phyloP scores from a whole-genome alignment of 2,113 vertebrate genomes.

The Chaenocephalus aceratus region DNA sequence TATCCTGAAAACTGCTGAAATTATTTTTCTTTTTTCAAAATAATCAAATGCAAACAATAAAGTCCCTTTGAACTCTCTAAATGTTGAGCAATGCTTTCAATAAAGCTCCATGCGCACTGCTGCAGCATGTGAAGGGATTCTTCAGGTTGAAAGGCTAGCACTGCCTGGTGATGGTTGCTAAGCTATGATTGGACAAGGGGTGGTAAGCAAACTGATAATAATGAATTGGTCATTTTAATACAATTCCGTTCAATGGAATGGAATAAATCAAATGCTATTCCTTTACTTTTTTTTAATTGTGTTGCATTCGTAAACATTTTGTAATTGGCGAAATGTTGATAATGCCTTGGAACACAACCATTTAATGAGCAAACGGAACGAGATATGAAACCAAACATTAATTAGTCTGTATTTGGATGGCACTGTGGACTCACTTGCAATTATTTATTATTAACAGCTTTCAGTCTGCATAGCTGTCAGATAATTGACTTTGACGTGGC shows the following conservation, averaged over 20 bases:
- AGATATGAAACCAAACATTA: neutral
- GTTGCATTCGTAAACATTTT: too few species aligned
- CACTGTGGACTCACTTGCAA: neutral
- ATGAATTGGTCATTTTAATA: neutral
- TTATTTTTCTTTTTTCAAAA: neutral
- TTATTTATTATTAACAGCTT: constrained; percentile 4
- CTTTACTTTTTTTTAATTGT: neutral
- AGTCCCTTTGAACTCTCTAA: neutral
- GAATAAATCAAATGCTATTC: neutral
- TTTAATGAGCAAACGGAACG: constrained; percentile 4
- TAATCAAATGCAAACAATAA: neutral
- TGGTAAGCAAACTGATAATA: neutral
- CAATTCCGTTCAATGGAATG: neutral
- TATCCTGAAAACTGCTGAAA: neutral
- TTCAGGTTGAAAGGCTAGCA: neutral
- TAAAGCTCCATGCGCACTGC: neutral
- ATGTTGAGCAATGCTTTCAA: neutral
- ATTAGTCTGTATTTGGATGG: constrained; percentile 1
- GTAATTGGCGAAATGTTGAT: neutral
- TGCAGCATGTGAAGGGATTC: neutral
- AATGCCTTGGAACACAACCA: neutral
- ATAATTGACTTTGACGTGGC: neutral
- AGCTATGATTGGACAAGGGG: neutral
- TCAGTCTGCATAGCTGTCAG: constrained; percentile 22
- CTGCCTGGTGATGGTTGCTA: neutral